These are phyloP conservation scores for Digitonthophagus gazella DNA, from an alignment of 2,888 invertebrate genomes.

Conservation along the genomic window DNA sequence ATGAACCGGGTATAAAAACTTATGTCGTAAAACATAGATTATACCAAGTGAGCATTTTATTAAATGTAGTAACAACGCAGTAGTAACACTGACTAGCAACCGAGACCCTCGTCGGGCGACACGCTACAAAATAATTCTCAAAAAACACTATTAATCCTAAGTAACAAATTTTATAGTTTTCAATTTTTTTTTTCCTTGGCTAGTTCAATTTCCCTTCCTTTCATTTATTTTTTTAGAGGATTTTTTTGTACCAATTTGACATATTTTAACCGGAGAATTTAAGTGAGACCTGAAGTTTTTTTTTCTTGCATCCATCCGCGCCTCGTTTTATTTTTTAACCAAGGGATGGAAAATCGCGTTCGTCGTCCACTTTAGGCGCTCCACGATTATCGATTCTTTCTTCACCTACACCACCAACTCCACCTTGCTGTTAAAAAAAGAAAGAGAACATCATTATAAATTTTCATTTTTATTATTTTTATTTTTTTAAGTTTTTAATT, in stretches of 20 bases:
- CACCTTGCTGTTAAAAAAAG: neutral
- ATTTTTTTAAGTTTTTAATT: neutral
- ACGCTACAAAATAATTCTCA: slow-evolving; percentile 44
- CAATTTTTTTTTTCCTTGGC: slow-evolving; percentile 8
- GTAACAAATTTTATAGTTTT: slow-evolving; percentile 31
- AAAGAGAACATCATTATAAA: too few relatives aligned
- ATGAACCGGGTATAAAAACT: slow-evolving; percentile 24
- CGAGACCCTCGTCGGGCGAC: slow-evolving; percentile 42
- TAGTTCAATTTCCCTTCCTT: slow-evolving; percentile 18
- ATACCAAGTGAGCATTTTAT: slow-evolving; percentile 35
- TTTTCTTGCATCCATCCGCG: slow-evolving; percentile 9
- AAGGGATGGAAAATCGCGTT: slow-evolving; percentile 92
- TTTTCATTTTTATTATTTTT: neutral
- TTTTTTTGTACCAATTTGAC: slow-evolving; percentile 46
- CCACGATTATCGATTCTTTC: slow-evolving; percentile 32
- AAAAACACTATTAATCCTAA: slow-evolving; percentile 35
- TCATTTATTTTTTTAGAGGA: slow-evolving; percentile 36
- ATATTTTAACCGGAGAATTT: slow-evolving; percentile 40
- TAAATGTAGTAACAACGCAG: slow-evolving; percentile 35
- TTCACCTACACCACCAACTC: neutral
- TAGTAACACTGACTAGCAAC: slow-evolving; percentile 50
- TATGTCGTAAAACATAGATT: slow-evolving; percentile 29
- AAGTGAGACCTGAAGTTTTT: slow-evolving; percentile 32
- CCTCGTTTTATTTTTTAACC: slow-evolving; percentile 58
- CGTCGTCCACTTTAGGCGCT: slow-evolving; percentile 91